Base-by-base conservation (phyloP, 2,113 vertebrate genomes). In the Vombatus ursinus region DNA sequence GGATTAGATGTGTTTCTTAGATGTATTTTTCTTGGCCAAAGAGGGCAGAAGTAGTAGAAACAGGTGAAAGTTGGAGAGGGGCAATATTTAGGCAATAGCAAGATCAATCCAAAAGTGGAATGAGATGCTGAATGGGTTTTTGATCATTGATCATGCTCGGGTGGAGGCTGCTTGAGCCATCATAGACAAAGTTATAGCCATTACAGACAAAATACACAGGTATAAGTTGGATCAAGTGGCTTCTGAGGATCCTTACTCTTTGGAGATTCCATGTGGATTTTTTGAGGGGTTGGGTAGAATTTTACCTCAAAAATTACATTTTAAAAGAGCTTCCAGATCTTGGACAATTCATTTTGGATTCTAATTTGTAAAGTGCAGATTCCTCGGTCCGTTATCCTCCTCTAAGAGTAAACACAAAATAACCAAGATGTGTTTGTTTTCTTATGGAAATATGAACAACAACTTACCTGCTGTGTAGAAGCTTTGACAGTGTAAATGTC, bases 231-330 rank as follows among this genome's bases (percentile, higher is more conserved):
- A 68, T 68, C 12, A 68, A 11, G 37, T 68, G 61, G 4, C 12
- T 31, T 68, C 61, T 37, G 61, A 37, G 61, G 12, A 68, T 3
- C 31, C 4, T 37, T 37, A 68, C 11, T 37, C 31, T 31, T 68
- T 37, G 14, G 61, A 77, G 14, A n/a, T n/a, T 77, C 28, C 28
- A 14, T 68, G 22, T 23, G 5, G 10, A 31, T 23, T 68, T 84
- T 23, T 84, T 96, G 92, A 92, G 4, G 94, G 26, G 94, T n/a
- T 93, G n/a, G 92, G 94, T 94, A 91, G 31, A 61, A 94, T 96
- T 52, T 95, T 91, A 93, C 91, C 49, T 95, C 68, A n/a, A 68
- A 68, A 68, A 37, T 37, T 95, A 89, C 47, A 37, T 52, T 94
- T 89, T 90, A 90, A 44, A 84, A 84, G 51, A 48, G 23, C 50